Conservation (phyloP, 2,797 vertebrate species). For the Benthosema pterotum region DNA sequence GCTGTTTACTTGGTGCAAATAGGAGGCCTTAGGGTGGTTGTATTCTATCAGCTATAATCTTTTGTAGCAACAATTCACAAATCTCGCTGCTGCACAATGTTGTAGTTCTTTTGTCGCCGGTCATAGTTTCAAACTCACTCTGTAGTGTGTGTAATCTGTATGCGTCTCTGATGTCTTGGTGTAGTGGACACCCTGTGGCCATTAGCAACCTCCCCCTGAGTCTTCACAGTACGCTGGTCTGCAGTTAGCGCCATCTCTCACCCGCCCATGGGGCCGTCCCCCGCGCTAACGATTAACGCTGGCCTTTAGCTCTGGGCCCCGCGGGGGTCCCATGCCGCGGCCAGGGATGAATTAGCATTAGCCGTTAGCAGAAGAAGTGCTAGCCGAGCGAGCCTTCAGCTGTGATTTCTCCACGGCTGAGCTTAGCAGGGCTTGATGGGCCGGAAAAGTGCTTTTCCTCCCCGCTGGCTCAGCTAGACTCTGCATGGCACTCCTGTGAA, state of each 20-base stretch:
- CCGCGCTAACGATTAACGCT: constrained; percentile 61
- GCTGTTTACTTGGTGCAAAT: no score
- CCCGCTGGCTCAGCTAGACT: constrained; percentile 69
- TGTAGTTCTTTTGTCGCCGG: no score
- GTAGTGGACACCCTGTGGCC: no score
- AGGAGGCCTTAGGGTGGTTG: no score
- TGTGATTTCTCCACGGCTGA: constrained; percentile 66
- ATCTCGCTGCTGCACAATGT: no score
- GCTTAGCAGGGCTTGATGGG: constrained; percentile 79
- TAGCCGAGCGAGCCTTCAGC: constrained; percentile 64
- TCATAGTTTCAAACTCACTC: no score
- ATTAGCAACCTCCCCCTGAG: no score
- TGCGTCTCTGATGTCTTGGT: no score
- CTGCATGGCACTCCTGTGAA: constrained; percentile 25
- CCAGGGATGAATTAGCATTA: constrained; percentile 69
- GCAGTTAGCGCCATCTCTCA: constrained; percentile 32
- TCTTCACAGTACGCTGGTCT: constrained; percentile 16
- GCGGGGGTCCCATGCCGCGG: constrained; percentile 67
- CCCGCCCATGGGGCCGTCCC: constrained; percentile 42
- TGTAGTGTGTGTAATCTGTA: no score
- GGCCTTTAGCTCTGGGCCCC: constrained; percentile 63
- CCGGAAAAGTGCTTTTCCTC: constrained; percentile 83
- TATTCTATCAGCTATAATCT: no score
- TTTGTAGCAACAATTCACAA: no score
- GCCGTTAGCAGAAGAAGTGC: constrained; percentile 69